A percentile compares a stretch with the other conserved stretches of the same genome.
These are phyloP conservation scores for Drosophila pectinifera DNA, from an alignment of 1,140 invertebrate species.

Conservation along the genomic window DNA sequence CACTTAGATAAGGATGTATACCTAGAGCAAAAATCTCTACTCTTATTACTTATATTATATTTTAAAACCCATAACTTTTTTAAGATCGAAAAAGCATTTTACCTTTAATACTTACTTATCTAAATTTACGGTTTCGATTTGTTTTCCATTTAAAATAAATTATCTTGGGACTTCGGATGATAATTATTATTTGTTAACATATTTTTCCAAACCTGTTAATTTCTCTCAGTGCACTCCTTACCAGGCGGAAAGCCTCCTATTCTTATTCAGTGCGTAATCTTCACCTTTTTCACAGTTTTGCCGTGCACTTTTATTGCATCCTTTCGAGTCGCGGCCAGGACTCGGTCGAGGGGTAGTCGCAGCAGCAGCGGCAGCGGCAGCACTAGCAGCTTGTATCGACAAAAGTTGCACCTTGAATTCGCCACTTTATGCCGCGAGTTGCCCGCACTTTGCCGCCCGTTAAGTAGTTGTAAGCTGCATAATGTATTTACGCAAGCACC, in stretches of 20 bases:
- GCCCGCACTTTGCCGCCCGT: slow-evolving; percentile 31
- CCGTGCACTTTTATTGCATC: slow-evolving; percentile 75
- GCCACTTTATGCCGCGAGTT: slow-evolving; percentile 64
- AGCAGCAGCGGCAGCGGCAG: slow-evolving; percentile 5
- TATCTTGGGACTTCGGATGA: no score
- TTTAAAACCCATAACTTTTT: not conserved
- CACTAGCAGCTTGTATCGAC: slow-evolving; percentile 61
- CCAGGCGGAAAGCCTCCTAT: slow-evolving; percentile 54
- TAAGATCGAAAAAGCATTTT: not conserved
- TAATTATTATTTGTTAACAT: not conserved
- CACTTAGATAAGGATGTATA: not conserved
- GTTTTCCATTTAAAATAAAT: no score
- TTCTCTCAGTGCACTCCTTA: slow-evolving; percentile 16
- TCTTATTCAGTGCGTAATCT: slow-evolving; percentile 81
- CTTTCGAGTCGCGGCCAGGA: slow-evolving; percentile 22
- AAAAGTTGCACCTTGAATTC: slow-evolving; percentile 77
- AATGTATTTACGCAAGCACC: slow-evolving; percentile 82
- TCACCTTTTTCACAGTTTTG: slow-evolving; percentile 72
- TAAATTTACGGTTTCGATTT: no score
- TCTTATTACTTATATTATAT: not conserved
- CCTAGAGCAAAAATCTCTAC: no score
- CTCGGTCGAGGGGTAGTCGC: not conserved
- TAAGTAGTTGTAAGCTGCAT: slow-evolving; percentile 83
- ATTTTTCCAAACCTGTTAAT: not conserved
- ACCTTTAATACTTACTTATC: not conserved